Base-by-base conservation (phyloP, 2,797 vertebrate genomes). In the Ibycter americanus region DNA sequence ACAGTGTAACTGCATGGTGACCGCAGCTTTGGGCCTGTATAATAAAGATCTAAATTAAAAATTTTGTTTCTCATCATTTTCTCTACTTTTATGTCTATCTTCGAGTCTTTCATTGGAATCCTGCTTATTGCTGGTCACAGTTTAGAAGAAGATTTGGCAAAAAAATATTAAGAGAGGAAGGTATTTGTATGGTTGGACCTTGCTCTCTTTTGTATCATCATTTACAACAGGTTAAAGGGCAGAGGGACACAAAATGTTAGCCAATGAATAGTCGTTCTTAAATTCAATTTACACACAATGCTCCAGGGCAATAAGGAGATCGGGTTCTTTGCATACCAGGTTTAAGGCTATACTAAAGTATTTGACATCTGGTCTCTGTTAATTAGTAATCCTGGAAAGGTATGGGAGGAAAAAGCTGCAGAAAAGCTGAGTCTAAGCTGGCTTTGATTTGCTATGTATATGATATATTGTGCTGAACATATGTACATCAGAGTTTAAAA, bases 11-110 rank as follows among this genome's bases (percentile, higher is more conserved):
- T 97, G 97, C 97, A 97, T 98, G 97, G 63, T 96, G 96, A 96
- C 94, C 95, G 91, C 93, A 95, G 96, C 93, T 97, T 96, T 97
- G 96, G 96, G 97, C 96, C 80, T 98, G 97, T 97, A 84, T 97
- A 98, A 98, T 98, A 98, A 98, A 98, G 97, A 92, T 54, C 49
- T 93, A 95, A 97, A 97, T 88, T 67, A 42, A 94, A 54, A 87
- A 68, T 87, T 92, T 92, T 92, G 89, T 93, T 79, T 96, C 87
- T 92, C 68, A 88, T 97, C 8, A 7, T 97, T 98, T 96, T 70
- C 89, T 97, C 93, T 91, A 46, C 55, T 49, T 93, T 73, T 89
- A 34, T 87, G 77, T 82, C 62, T 80, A 83, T 61, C 66, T 87
- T 22, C 63, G 62, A 84, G 79, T 70, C 70, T 83, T 80, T 88